Percentiles rank a stretch among this genome's conserved stretches.
Conservation (phyloP, 2,888 invertebrate species). For the Siphonodentalium dalli region DNA sequence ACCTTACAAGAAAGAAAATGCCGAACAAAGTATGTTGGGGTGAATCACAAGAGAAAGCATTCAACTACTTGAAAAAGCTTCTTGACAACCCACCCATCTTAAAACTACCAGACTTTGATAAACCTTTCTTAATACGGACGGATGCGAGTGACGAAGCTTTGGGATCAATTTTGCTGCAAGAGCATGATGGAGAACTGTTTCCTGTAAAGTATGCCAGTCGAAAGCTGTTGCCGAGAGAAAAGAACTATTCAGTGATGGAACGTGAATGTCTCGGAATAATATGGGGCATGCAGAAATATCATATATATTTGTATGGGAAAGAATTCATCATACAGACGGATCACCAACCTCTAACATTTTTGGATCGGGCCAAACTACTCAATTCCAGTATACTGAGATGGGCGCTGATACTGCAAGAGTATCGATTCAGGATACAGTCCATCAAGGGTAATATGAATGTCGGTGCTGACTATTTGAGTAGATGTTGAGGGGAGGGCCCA, state of each 20-base stretch:
- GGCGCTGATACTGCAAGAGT: constrained; percentile 25
- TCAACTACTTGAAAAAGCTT: not conserved
- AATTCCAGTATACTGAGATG: constrained; percentile 32
- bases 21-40: constrained; percentile 24
- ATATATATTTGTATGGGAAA: constrained; percentile 26
- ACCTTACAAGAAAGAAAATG: constrained; percentile 24
- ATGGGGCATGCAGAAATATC: constrained; percentile 27
- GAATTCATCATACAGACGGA: constrained; percentile 33
- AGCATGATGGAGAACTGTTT: constrained; percentile 17
- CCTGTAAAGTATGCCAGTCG: constrained; percentile 33
- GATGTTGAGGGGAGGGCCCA: not conserved
- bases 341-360: constrained; percentile 27
- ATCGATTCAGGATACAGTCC: constrained; percentile 10
- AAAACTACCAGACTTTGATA: constrained; percentile 17
- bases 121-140: constrained; percentile 22
- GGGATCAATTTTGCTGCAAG: constrained; percentile 30
- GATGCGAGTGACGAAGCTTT: constrained; percentile 31
- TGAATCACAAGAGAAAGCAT: constrained; percentile 6
- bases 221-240: constrained; percentile 26
- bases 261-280: constrained; percentile 32
- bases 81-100: constrained; percentile 16
- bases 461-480: constrained; percentile 14
- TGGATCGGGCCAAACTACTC: constrained; percentile 22
- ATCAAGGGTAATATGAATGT: constrained; percentile 26
- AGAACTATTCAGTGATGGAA: constrained; percentile 29